Conservation (phyloP, 2,888 invertebrate genomes). For the Noctua comes region DNA sequence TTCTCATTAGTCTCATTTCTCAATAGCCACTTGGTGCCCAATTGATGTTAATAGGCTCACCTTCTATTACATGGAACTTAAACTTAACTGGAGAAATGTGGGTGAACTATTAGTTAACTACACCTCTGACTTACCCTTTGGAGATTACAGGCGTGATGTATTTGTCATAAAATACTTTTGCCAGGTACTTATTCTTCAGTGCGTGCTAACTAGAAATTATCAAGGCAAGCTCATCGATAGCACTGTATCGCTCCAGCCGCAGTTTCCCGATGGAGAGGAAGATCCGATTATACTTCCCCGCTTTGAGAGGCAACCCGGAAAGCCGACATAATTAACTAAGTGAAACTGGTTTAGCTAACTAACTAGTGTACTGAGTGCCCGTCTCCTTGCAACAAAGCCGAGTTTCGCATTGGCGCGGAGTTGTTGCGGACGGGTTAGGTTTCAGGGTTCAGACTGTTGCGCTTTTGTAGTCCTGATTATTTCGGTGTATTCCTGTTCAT, state of each 20-base stretch:
- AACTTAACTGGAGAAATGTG: too few species aligned
- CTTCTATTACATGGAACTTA: too few species aligned
- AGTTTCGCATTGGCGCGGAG: neutral
- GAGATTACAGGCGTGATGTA: too few species aligned
- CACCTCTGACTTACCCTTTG: too few species aligned
- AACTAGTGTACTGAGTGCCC: slow-evolving; percentile 3
- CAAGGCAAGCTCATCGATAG: neutral
- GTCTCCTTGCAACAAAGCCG: neutral
- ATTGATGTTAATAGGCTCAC: neutral
- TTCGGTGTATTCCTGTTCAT: neutral
- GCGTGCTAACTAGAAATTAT: neutral
- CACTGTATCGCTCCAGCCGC: neutral
- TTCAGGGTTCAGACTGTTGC: neutral
- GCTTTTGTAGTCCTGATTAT: neutral
- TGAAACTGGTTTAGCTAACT: slow-evolving; percentile 3
- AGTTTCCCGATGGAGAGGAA: slow-evolving; percentile 9
- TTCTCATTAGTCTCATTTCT: too few species aligned
- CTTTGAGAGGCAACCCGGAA: slow-evolving; percentile 36
- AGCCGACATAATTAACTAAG: slow-evolving; percentile 38
- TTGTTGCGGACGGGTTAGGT: neutral
- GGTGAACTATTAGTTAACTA: too few species aligned
- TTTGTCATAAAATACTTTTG: neutral
- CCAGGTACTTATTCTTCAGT: too few species aligned
- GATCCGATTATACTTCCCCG: slow-evolving; percentile 15
- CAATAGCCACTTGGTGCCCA: neutral